Evolutionary conservation across 2,113 vertebrate genomes (phyloP).

Genomic region (Falco punctatus): DNA sequence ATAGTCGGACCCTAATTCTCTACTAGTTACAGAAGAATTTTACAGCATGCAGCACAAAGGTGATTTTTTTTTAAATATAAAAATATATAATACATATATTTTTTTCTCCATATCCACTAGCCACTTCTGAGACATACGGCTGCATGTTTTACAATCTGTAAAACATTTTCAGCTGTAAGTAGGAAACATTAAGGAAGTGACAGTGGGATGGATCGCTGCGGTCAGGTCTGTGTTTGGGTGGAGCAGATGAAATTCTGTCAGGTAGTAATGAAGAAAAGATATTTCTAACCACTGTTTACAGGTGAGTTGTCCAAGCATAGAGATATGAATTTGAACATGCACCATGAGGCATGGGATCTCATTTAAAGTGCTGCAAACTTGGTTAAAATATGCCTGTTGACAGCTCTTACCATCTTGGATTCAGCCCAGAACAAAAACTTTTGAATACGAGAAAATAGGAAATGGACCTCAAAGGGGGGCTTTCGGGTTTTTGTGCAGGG

Average conservation of each 20-base stretch:
- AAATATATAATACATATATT: not conserved
- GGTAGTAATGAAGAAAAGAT: not conserved
- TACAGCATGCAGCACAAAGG: not conserved
- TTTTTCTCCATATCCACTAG: not conserved
- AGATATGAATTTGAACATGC: not conserved
- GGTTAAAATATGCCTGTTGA: not conserved
- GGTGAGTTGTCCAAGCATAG: not conserved
- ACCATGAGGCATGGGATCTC: not conserved
- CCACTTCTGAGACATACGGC: not conserved
- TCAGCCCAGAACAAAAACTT: not conserved
- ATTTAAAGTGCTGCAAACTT: not conserved
- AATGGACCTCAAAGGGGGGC: not conserved
- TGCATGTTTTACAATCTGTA: not conserved
- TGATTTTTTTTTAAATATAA: not conserved
- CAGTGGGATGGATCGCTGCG: not conserved
- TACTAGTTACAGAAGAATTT: not conserved
- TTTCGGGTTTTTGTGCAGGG: not conserved
- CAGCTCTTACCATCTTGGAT: not conserved
- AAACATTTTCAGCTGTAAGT: not conserved
- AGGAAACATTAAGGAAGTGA: not conserved
- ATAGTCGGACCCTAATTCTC: not conserved
- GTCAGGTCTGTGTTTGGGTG: not conserved
- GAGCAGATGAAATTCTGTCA: not conserved
- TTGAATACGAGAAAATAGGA: not conserved
- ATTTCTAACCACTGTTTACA: not conserved